Conservation (phyloP, 1,140 invertebrate genomes). For the Asbolus verrucosus region DNA sequence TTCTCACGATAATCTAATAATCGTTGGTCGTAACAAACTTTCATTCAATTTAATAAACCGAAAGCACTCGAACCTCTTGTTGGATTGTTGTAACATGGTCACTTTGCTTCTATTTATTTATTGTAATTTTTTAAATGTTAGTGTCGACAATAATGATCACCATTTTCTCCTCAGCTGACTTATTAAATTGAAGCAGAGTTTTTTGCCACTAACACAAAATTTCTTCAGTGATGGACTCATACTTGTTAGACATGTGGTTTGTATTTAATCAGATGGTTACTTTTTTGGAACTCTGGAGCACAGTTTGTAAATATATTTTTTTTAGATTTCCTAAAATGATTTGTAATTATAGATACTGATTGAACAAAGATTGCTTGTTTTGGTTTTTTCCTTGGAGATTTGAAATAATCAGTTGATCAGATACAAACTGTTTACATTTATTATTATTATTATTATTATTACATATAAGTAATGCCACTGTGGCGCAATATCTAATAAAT, state of each 20-base stretch:
- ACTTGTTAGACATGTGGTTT: constrained; percentile 47
- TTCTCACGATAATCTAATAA: constrained; percentile 40
- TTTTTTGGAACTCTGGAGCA: constrained; percentile 1
- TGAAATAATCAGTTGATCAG: constrained; percentile 55
- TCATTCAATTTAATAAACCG: constrained; percentile 39
- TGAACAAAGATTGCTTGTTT: constrained; percentile 52
- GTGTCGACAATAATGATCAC: background rate
- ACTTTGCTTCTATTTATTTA: constrained; percentile 4
- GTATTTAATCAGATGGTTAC: constrained; percentile 45
- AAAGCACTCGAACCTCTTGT: background rate
- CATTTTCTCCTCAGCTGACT: background rate
- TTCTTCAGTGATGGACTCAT: constrained; percentile 46
- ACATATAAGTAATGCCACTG: constrained; percentile 56
- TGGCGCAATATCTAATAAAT: constrained; percentile 59
- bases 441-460: constrained; percentile 54
- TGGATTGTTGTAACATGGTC: background rate
- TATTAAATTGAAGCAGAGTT: constrained; percentile 41
- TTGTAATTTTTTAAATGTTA: background rate
- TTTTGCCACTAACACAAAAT: constrained; percentile 41
- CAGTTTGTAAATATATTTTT: constrained; percentile 38
- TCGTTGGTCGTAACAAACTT: constrained; percentile 42
- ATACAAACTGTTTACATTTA: constrained; percentile 59
- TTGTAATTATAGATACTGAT: constrained; percentile 36
- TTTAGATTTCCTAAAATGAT: constrained; percentile 34
- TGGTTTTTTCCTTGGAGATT: constrained; percentile 40